Evolutionary conservation across 2,797 vertebrate genomes (phyloP).

Genomic region (Gouania willdenowi): DNA sequence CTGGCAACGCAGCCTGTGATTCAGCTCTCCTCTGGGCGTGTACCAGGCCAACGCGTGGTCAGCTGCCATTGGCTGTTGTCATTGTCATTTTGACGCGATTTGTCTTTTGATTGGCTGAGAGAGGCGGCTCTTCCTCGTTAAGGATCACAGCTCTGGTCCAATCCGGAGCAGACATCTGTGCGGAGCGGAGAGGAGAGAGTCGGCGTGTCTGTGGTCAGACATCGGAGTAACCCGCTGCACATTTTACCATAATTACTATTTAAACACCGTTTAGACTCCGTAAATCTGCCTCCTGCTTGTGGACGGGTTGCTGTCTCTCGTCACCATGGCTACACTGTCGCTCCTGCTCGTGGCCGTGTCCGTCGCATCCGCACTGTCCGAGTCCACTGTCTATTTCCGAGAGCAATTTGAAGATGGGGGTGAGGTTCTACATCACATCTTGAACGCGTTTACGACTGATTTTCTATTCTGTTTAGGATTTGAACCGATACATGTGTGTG

Average conservation of each 20-base stretch:
- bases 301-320: not conserved
- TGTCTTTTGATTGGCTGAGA: conserved; percentile 46
- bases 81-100: not conserved
- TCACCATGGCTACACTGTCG: conserved; percentile 63
- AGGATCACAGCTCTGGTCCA: conserved; percentile 47
- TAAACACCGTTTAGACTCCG: conserved; percentile 1
- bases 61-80: conserved; percentile 57
- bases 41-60: conserved; percentile 64
- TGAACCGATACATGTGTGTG: no score
- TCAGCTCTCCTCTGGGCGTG: conserved; percentile 37
- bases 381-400: conserved; percentile 74
- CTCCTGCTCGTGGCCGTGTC: conserved; percentile 66
- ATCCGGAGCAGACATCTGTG: conserved; percentile 81
- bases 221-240: conserved; percentile 1
- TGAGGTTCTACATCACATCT: conserved; percentile 68
- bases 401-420: conserved; percentile 85
- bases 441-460: no score
- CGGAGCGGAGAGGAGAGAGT: conserved; percentile 69
- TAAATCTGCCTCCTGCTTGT: not conserved
- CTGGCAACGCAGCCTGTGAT: no score
- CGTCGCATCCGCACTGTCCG: conserved; percentile 65
- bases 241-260: conserved; percentile 25
- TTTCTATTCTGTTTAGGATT: not conserved
- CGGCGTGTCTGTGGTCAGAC: no score
- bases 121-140: conserved; percentile 17